These are phyloP conservation scores for Scylla paramamosain DNA, from an alignment of 1,140 invertebrate genomes.

Conservation along the genomic window DNA sequence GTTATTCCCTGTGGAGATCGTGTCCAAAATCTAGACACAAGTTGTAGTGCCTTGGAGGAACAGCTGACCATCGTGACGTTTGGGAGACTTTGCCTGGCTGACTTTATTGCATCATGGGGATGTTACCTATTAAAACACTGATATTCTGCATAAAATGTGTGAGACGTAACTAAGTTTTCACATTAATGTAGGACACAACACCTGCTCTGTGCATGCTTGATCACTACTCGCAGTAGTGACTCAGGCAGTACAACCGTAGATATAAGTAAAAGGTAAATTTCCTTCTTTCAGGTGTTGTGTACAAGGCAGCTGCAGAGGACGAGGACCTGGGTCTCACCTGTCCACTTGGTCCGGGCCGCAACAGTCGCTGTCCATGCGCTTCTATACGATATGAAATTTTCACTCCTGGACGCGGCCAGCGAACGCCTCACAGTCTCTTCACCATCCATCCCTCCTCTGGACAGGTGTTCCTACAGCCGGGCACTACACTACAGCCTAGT, in stretches of 20 bases:
- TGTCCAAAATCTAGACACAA: too few relatives aligned
- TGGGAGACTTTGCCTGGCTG: too few relatives aligned
- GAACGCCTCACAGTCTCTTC: not conserved
- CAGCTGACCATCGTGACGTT: too few relatives aligned
- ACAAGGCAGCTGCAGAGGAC: slow-evolving; percentile 63
- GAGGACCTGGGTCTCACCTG: slow-evolving; percentile 55
- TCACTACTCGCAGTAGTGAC: too few relatives aligned
- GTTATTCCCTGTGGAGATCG: too few relatives aligned
- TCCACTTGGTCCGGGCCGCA: slow-evolving; percentile 43
- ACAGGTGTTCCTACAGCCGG: not conserved
- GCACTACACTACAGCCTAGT: not conserved
- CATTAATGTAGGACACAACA: too few relatives aligned
- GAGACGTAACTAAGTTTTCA: too few relatives aligned
- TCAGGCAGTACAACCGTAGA: not conserved
- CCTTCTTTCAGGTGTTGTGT: slow-evolving; percentile 36
- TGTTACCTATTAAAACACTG: too few relatives aligned
- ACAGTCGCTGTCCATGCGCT: slow-evolving; percentile 62
- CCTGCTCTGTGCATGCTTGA: too few relatives aligned
- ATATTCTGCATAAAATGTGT: too few relatives aligned
- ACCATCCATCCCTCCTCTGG: slow-evolving; percentile 47
- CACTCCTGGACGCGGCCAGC: not conserved
- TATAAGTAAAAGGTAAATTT: not conserved
- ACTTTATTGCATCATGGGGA: too few relatives aligned
- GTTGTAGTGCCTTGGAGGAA: too few relatives aligned
- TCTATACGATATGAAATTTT: slow-evolving; percentile 37